phyloP scores from a whole-genome alignment of 2,797 vertebrate genomes.

The Macropodus opercularis region DNA sequence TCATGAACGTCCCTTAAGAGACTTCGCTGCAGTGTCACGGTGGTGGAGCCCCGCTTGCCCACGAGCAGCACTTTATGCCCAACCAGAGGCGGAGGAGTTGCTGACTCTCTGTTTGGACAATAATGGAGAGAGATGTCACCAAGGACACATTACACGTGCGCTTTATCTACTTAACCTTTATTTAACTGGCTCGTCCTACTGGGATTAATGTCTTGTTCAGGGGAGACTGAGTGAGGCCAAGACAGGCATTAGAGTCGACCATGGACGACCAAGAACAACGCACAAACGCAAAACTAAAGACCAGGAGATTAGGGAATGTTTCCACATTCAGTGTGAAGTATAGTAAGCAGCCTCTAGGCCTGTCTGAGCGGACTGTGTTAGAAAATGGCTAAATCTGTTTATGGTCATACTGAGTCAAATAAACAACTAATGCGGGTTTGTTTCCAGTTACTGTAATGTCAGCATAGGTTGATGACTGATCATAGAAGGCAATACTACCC shows the following conservation, averaged over 20 bases:
- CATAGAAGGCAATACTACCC: too few relatives aligned
- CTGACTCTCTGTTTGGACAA: conserved; percentile 63
- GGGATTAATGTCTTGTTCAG: conserved; percentile 62
- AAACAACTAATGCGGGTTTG: too few relatives aligned
- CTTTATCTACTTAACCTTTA: conserved; percentile 74
- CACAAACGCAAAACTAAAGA: conserved; percentile 13
- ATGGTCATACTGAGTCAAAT: too few relatives aligned
- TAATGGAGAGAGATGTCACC: conserved; percentile 66
- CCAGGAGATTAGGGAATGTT: background rate
- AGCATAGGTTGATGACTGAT: background rate
- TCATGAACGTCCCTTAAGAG: conserved; percentile 51
- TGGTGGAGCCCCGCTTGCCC: conserved; percentile 12
- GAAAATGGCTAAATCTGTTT: too few relatives aligned
- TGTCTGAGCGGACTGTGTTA: background rate
- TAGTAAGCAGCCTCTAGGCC: background rate
- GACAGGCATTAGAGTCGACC: conserved; percentile 14
- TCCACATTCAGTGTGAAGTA: background rate
- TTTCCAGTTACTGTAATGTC: background rate
- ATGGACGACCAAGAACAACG: conserved; percentile 17
- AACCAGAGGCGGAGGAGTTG: conserved; percentile 35
- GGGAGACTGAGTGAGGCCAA: conserved; percentile 44
- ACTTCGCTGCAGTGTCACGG: conserved; percentile 22
- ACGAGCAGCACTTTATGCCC: conserved; percentile 16
- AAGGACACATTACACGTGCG: conserved; percentile 66
- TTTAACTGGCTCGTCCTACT: conserved; percentile 61